phyloP scores from a whole-genome alignment of 2,888 invertebrate genomes.

The Panopea generosa region DNA sequence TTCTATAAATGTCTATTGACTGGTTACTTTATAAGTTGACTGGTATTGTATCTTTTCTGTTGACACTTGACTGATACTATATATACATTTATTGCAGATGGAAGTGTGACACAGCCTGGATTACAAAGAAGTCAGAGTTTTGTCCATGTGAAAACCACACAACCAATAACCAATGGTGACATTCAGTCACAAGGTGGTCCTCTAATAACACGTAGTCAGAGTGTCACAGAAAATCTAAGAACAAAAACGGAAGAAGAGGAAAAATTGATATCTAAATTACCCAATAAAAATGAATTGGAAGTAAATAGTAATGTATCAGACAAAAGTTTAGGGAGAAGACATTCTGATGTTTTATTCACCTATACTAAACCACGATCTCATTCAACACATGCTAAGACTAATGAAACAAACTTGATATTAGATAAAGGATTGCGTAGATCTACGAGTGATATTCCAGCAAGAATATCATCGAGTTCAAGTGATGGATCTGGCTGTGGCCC shows the following conservation, averaged over 20 bases:
- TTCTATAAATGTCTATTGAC: too few species aligned
- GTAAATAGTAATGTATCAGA: too few species aligned
- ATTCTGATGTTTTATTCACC: too few species aligned
- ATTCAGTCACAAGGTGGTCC: not conserved
- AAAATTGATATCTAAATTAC: too few species aligned
- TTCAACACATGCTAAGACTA: too few species aligned
- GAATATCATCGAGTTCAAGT: constrained; percentile 4
- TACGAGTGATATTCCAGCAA: constrained; percentile 21
- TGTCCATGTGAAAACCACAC: constrained; percentile 33
- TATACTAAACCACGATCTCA: too few species aligned
- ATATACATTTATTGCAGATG: constrained; percentile 50
- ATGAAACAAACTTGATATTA: not conserved
- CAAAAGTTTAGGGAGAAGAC: too few species aligned
- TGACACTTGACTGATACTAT: too few species aligned
- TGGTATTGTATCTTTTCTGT: too few species aligned
- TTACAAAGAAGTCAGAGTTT: constrained; percentile 58
- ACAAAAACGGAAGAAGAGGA: too few species aligned
- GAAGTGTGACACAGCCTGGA: constrained; percentile 27
- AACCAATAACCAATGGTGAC: constrained; percentile 35
- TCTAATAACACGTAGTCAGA: constrained; percentile 23
- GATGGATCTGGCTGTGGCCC: not conserved
- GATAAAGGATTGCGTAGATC: constrained; percentile 27
- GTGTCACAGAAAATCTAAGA: constrained; percentile 38
- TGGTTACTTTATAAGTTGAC: too few species aligned
- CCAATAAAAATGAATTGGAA: too few species aligned